phyloP scores from a whole-genome alignment of 2,888 invertebrate genomes.

The Reticulitermes lucifugus region DNA sequence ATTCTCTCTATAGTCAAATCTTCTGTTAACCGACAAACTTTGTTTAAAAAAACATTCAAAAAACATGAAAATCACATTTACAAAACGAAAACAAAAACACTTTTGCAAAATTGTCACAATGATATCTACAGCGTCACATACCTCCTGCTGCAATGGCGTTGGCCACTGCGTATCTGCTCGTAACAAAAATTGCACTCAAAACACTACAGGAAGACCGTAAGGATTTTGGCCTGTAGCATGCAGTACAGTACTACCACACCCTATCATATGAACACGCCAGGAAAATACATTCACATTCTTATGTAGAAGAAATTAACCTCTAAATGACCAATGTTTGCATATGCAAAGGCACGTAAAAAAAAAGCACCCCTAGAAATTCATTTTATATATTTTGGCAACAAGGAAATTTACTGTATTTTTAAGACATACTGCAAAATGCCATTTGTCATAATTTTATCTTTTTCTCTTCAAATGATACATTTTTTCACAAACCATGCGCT shows the following conservation, averaged over 20 bases:
- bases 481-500: too few species aligned
- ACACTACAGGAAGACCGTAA: background rate
- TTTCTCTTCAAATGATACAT: too few species aligned
- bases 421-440: too few species aligned
- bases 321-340: too few species aligned
- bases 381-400: too few species aligned
- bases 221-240: background rate
- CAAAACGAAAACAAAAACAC: background rate
- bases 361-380: too few species aligned
- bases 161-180: background rate
- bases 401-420: too few species aligned
- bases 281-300: background rate
- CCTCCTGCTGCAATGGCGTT: background rate
- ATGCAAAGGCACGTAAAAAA: too few species aligned
- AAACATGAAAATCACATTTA: background rate
- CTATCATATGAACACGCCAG: background rate
- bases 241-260: background rate
- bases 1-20: background rate
- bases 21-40: background rate
- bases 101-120: background rate
- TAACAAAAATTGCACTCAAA: slow-evolving; percentile 20
- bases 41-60: background rate
- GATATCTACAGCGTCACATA: background rate
- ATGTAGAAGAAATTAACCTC: background rate
- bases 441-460: too few species aligned